Evolutionary conservation across 2,888 invertebrate genomes (phyloP), one percentile per base, ranked within the genome.

Genomic region (Xanthorhoe spadicearia): DNA sequence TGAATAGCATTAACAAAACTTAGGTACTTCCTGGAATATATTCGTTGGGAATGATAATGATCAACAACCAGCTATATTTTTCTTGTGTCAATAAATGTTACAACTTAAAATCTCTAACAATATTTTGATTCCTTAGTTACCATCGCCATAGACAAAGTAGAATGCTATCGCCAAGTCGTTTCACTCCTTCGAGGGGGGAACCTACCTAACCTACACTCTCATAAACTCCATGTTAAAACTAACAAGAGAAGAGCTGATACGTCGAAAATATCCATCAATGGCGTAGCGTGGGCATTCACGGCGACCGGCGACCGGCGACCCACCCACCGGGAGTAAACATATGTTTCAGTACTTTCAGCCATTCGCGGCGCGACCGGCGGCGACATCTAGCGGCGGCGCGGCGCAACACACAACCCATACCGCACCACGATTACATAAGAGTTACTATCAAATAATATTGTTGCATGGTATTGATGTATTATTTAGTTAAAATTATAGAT

Each of bases 331-430:
- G 51, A 51, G 64, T 64, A 69, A 73, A 71, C 73, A 76, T 72
- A 55, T 50, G 72, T 68, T 72, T 76, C 74, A 77, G 79, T 46
- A 38, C 71, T 80, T 79, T 75, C 77, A 78, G 79, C 76, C 72
- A 72, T 71, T 73, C 71, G 76, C 63, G 64, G 61, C 62, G 64
- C 62, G 71, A 66, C 74, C 50, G 10, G 46, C 56, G 38, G 63
- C 69, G 82, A 65, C 84, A 82, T 83, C 84, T 82, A 80, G 78
- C 74, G 80, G 69, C 66, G 61, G 32, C 18, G 19, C 61, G 49
- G 52, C 23, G 64, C 55, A 74, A 64, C 71, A 7, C 7, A 55
- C 19, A 10, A 48, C 46, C 65, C 64, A 46, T 56, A 52, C 43
- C 59, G 52, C 17, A 4, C 55, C 10, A 7, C 9, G 51, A 62